Evolutionary conservation across 2,797 vertebrate species (phyloP).

Genomic region (Thamnophis elegans): DNA sequence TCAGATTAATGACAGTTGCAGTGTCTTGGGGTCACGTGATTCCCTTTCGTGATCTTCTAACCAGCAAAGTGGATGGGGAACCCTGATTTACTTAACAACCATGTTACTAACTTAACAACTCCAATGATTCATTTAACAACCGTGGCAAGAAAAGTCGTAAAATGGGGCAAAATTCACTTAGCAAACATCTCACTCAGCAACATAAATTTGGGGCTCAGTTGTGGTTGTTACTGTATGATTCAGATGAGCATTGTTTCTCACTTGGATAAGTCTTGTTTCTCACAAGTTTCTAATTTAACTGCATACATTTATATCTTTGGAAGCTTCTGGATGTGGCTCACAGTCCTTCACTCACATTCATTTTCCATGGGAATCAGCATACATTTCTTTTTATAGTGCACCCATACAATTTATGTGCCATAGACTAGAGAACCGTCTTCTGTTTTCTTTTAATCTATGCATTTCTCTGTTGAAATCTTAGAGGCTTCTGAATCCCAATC

Average conservation of each 20-base stretch:
- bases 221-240: not conserved
- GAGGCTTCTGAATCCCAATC: not conserved
- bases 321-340: not conserved
- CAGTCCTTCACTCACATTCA: not conserved
- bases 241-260: not conserved
- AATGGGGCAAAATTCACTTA: too few species aligned
- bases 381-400: not conserved
- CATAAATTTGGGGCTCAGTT: too few species aligned
- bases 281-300: not conserved
- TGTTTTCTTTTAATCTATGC: not conserved
- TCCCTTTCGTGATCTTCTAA: too few species aligned
- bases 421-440: not conserved
- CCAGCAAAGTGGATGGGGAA: too few species aligned
- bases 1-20: too few species aligned
- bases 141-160: too few species aligned
- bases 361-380: not conserved
- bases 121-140: too few species aligned
- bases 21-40: too few species aligned
- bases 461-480: not conserved
- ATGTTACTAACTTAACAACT: too few species aligned
- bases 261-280: not conserved
- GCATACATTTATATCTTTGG: not conserved
- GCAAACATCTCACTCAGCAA: too few species aligned
- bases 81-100: too few species aligned
- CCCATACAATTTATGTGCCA: not conserved